Evolutionary conservation across 2,888 invertebrate genomes (phyloP), one percentile per base, ranked within the genome.

Genomic region (Netelia fuscicornis): DNA sequence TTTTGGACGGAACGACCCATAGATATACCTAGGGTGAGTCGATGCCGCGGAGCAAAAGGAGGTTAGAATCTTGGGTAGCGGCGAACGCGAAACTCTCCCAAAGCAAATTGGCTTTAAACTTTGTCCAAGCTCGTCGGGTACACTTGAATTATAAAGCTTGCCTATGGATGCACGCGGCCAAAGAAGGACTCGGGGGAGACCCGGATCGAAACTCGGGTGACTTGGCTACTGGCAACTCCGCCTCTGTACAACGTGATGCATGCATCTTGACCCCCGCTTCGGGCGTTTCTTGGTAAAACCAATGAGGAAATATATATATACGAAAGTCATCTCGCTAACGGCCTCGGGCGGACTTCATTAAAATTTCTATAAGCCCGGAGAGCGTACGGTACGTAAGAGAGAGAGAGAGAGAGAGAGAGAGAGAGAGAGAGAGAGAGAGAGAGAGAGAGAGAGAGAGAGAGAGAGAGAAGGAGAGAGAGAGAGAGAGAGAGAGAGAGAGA

Each of bases 41-140:
- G 67, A 76, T 25, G n/a, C 25, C 54, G 20, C 25, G 60, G n/a
- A 37, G 42, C 44, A 77, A 65, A 71, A 30, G 64, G 42, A 20
- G 30, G 76, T 17, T 20, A 20, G 23, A 67, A 76, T 56, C 42
- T 62, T 62, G 11, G 30, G 62, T 11, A 44, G 42, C 58, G 48
- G 62, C 58, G 77, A 68, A 77, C 23, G 17, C 58, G 70, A 68
- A 82, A 71, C 71, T 81, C 64, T 52, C 37, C 37, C 25, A 30
- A 37, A 64, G 58, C 68, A 85, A 85, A 86, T 86, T 87, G 81
- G 87, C 86, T 87, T 83, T 83, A 81, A 85, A 87, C 81, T 83
- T 85, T 65, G 83, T 58, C 79, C 56, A 80, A 81, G 71, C 80
- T 64, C 52, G 30, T 30, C 77, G 65, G 48, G 78, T 65, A 48